Evolutionary conservation across 2,797 vertebrate genomes (phyloP), one percentile per base, ranked within the genome.

Genomic region (Craterocephalus amniculus): DNA sequence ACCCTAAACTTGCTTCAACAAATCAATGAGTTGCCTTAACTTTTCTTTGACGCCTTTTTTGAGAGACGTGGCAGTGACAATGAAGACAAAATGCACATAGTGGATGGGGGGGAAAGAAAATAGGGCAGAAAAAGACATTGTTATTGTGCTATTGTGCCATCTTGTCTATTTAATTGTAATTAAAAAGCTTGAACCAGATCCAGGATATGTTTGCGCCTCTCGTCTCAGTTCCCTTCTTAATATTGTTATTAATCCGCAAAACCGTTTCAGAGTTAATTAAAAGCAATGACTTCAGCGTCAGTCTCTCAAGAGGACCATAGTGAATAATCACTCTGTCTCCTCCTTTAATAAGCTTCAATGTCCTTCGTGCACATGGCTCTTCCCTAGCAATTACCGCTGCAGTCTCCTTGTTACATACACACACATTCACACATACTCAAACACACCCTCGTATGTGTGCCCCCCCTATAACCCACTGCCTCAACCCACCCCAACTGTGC

Each of bases 231-330:
- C 91, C 88, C 90, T 87, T 91, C 91, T 91, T 94, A 92, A 94
- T 94, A 94, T 94, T 93, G 92, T 94, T 93, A 95, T 94, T 94
- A 95, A 94, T 94, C 93, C 91, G 85, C 90, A 92, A 93, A 94
- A 93, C 87, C 91, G 86, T 93, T 94, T 93, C 90, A 88, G 89
- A 94, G 92, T 95, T 94, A 93, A 95, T 95, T 94, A 95, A 92
- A 94, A 93, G 90, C 87, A 93, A 92, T 89, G 92, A 91, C 87
- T 93, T 92, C 81, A 89, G 93, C 88, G 85, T 91, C 87, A 81
- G 86, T 91, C 91, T 93, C 93, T 90, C 91, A 84, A 88, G 93
- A 93, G 92, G 83, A 84, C 87, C 83, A 75, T 89, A 86, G 90
- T 93, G 91, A 93, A 93, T 93, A 93, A 94, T 94, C 91, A 91